These are phyloP conservation scores for Narcine bancroftii DNA, from an alignment of 2,113 vertebrate species.

Conservation along the genomic window DNA sequence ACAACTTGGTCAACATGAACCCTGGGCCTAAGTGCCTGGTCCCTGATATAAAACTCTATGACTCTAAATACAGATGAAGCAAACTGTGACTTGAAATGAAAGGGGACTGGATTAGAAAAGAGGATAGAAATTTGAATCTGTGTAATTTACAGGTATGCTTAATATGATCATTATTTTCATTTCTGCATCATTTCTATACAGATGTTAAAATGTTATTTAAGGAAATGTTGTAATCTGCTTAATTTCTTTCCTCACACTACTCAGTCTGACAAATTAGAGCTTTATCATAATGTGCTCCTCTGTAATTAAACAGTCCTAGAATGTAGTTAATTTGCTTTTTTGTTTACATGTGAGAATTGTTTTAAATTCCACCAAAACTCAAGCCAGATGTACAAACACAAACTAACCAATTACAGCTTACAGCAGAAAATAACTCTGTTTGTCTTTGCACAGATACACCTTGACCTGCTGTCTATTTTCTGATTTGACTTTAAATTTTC, in stretches of 20 bases:
- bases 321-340: background rate
- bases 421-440: too few relatives aligned
- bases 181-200: background rate
- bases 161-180: background rate
- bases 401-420: background rate
- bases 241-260: background rate
- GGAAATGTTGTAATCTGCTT: background rate
- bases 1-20: too few relatives aligned
- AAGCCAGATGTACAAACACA: background rate
- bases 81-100: background rate
- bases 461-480: too few relatives aligned
- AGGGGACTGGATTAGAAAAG: background rate
- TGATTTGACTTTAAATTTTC: too few relatives aligned
- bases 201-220: background rate
- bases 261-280: background rate
- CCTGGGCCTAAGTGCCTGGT: too few relatives aligned
- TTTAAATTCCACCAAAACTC: background rate
- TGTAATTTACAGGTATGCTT: background rate
- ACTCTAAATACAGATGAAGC: background rate
- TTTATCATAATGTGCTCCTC: background rate
- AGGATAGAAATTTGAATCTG: background rate
- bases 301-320: background rate
- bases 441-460: too few relatives aligned
- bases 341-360: background rate
- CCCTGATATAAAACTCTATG: too few relatives aligned